phyloP scores from a whole-genome alignment of 2,888 invertebrate species.

The Sinelater perroti region DNA sequence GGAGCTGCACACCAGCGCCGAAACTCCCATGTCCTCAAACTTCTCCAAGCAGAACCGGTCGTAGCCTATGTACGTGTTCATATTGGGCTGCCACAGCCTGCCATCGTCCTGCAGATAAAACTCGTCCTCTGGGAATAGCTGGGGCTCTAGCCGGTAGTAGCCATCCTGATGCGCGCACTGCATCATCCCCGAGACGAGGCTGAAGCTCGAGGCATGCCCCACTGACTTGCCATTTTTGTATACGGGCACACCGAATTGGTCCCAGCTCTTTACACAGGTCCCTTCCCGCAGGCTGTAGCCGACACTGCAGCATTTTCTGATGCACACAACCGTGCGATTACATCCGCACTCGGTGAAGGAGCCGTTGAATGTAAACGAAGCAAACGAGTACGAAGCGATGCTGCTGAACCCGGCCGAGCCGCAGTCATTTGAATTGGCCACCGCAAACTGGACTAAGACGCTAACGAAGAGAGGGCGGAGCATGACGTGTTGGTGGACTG shows the following conservation, averaged over 20 bases:
- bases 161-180: neutral
- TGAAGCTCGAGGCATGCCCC: neutral
- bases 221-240: neutral
- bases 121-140: neutral
- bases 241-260: neutral
- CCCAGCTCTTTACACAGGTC: conserved; percentile 10
- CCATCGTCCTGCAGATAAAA: conserved; percentile 7
- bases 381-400: too few relatives aligned
- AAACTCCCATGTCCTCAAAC: conserved; percentile 23
- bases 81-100: conserved; percentile 3
- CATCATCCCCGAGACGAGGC: neutral
- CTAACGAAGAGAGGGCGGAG: too few relatives aligned
- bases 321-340: too few relatives aligned
- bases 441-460: too few relatives aligned
- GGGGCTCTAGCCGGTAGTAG: conserved; percentile 1
- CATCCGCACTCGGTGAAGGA: too few relatives aligned
- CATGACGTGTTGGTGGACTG: too few relatives aligned
- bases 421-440: too few relatives aligned
- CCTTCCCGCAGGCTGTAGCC: conserved; percentile 7
- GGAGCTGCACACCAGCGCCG: conserved; percentile 14
- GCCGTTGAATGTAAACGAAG: too few relatives aligned
- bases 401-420: too few relatives aligned
- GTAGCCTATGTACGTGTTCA: neutral
- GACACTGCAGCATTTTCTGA: conserved; percentile 22
- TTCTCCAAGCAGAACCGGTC: conserved; percentile 36